Evolutionary conservation across 2,797 vertebrate species (phyloP).

Genomic region (Platalea minor): DNA sequence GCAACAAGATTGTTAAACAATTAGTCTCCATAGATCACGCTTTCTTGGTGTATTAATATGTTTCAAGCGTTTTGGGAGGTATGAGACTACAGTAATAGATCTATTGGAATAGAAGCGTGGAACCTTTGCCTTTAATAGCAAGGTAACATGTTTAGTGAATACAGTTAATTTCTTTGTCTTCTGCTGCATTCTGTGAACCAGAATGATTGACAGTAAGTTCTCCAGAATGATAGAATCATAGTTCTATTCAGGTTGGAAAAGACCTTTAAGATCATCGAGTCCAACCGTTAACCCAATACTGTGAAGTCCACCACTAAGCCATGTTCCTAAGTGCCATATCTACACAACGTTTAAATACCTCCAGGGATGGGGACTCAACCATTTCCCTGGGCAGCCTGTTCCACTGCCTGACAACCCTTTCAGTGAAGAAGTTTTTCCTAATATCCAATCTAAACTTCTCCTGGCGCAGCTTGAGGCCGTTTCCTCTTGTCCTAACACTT

Average conservation of each 20-base stretch:
- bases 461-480: not conserved
- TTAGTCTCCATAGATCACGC: not conserved
- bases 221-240: not conserved
- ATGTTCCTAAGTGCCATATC: no score
- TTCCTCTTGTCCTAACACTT: not conserved
- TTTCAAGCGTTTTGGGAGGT: not conserved
- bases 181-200: not conserved
- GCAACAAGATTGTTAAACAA: slow-evolving; percentile 16
- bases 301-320: not conserved
- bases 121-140: not conserved
- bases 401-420: not conserved
- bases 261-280: not conserved
- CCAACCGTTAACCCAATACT: rapidly evolving
- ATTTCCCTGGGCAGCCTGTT: not conserved
- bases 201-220: not conserved
- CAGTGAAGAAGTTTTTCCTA: not conserved
- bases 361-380: not conserved
- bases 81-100: not conserved
- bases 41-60: not conserved
- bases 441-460: not conserved
- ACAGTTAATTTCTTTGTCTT: not conserved
- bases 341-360: not conserved
- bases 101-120: not conserved
- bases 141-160: not conserved
- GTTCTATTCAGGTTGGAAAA: not conserved